phyloP scores from a whole-genome alignment of 2,888 invertebrate species.

The Thymelicus lineola region DNA sequence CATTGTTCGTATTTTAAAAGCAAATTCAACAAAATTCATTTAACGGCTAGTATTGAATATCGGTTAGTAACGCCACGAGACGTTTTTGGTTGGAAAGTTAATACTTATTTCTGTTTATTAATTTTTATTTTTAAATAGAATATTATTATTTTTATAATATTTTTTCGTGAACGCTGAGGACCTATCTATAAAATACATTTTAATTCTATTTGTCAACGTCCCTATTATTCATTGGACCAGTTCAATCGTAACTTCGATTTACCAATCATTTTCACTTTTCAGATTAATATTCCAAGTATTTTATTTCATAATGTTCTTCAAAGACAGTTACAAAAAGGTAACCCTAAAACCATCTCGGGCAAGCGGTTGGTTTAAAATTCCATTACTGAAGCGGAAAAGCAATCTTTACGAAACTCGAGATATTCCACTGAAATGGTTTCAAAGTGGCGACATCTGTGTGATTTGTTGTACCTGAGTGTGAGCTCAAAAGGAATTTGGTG shows the following conservation, averaged over 20 bases:
- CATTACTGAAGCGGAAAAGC: conserved; percentile 44
- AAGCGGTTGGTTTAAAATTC: conserved; percentile 42
- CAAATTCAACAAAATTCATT: no score
- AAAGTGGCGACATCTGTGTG: conserved; percentile 40
- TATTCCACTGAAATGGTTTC: conserved; percentile 40
- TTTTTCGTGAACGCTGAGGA: no score
- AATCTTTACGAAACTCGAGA: conserved; percentile 41
- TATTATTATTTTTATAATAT: no score
- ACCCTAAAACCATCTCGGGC: conserved; percentile 36
- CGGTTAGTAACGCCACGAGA: no score
- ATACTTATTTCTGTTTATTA: no score
- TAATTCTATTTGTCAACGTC: no score
- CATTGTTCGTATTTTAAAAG: no score
- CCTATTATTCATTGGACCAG: no score
- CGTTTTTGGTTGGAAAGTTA: no score
- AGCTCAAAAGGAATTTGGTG: conserved; percentile 46
- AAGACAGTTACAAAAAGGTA: conserved; percentile 40
- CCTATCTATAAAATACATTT: no score
- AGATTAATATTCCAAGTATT: conserved; percentile 3
- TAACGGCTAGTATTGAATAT: no score
- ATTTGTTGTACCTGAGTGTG: conserved; percentile 49
- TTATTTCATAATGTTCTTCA: conserved; percentile 28
- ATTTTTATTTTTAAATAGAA: no score
- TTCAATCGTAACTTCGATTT: neutral
- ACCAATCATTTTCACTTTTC: neutral